A percentile compares a stretch with the other conserved stretches of the same genome.
Conservation (phyloP, 2,797 vertebrate species). For the Xenentodon cancila region DNA sequence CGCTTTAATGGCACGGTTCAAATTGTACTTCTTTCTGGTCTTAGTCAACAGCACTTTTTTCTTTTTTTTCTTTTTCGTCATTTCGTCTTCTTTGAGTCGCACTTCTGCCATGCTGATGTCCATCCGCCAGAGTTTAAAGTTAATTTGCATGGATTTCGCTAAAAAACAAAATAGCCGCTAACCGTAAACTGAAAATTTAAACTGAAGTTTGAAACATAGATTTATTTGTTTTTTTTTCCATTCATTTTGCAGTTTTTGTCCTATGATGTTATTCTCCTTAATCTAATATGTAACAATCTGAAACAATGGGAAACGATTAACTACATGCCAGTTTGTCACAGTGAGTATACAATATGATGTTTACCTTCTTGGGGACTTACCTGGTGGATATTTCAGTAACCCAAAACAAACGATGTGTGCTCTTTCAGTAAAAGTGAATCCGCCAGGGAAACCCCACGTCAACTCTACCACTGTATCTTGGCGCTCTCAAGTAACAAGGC, state of each 20-base stretch:
- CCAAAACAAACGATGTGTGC: background rate
- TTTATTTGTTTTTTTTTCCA: background rate
- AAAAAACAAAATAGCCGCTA: too few relatives aligned
- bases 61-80: too few relatives aligned
- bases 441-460: conserved; percentile 32
- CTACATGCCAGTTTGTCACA: background rate
- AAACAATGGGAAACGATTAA: fast-evolving
- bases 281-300: conserved; percentile 8
- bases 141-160: too few relatives aligned
- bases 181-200: too few relatives aligned
- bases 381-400: background rate
- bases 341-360: conserved; percentile 47
- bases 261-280: fast-evolving
- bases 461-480: conserved; percentile 48
- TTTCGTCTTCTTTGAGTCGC: too few relatives aligned
- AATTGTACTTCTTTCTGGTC: too few relatives aligned
- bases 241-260: conserved; percentile 2
- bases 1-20: too few relatives aligned
- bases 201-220: too few relatives aligned
- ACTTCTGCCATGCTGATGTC: too few relatives aligned
- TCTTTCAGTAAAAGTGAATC: conserved; percentile 61
- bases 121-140: too few relatives aligned
- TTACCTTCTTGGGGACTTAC: background rate
- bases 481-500: fast-evolving
- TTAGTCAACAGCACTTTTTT: too few relatives aligned